Base-by-base conservation (phyloP, 2,888 invertebrate genomes). In the Patella caerulea region DNA sequence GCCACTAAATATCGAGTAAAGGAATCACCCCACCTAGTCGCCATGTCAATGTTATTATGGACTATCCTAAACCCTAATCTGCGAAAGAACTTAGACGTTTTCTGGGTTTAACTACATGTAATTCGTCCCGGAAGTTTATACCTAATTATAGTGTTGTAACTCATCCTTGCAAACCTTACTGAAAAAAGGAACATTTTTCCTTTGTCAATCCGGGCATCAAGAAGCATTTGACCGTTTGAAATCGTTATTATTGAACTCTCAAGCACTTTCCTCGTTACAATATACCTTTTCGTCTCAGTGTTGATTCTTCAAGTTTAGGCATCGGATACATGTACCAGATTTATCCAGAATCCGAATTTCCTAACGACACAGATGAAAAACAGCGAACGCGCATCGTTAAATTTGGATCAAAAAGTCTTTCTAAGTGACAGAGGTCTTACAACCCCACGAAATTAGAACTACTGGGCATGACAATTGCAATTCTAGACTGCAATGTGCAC, bases 121-220 rank as follows among this genome's bases (percentile, higher is more conserved):
- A 72, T 65, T 81, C 78, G 81, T 77, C 76, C 65, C 19, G 78
- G 14, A 80, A 78, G 75, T 80, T 80, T 71, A 78, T 80, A 24
- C 75, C 72, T 5, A 75, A 72, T 73, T 80, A 71, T 55, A 73
- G 75, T 73, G 73, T 76, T 45, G 53, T 71, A 45, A 78, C 76
- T 12, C 17, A 70, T 45, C 73, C 75, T 5, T 52, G 53, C 54
- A 75, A 34, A 54, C n/a, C 5, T 56, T 73, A 17, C 29, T 76
- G 29, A 77, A 76, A 54, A 76, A 76, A 55, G 72, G 71, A 59
- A n/a, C 45, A 14, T 15, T 19, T 7, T 79, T 79, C 59, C 15
- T n/a, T 15, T 79, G 79, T 74, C 73, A n/a, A 12, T 45, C 45
- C 53, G 77, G 72, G 24, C 73, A 71, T 72, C n/a, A 76, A 24